Evolutionary conservation across 2,113 vertebrate species (phyloP).

Genomic region (Antechinus flavipes): DNA sequence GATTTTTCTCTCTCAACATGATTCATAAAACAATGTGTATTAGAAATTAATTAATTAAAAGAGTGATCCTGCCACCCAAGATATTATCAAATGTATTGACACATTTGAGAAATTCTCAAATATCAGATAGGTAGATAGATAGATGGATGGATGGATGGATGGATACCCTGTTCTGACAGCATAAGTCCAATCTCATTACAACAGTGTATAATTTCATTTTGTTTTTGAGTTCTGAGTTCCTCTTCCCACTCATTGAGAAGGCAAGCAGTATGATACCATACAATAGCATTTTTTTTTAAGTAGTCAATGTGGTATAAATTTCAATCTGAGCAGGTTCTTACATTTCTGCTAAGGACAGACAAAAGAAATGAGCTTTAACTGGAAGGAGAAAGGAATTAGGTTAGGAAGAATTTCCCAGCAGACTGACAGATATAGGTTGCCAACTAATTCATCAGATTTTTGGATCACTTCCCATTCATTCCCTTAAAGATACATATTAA

Average conservation of each 20-base stretch:
- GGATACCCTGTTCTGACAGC: neutral
- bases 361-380: neutral
- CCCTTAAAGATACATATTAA: neutral
- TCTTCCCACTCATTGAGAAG: neutral
- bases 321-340: neutral
- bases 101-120: neutral
- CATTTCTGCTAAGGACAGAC: neutral
- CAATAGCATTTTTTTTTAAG: neutral
- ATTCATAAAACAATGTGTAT: too few relatives aligned
- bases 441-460: constrained; percentile 6
- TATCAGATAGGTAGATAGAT: neutral
- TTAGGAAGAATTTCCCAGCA: neutral
- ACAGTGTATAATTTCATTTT: neutral
- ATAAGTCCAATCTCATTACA: neutral
- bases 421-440: neutral
- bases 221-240: neutral
- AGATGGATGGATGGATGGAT: neutral
- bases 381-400: neutral
- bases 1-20: too few relatives aligned
- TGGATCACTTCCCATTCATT: neutral
- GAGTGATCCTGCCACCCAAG: neutral
- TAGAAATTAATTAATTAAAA: too few relatives aligned
- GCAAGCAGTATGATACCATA: neutral
- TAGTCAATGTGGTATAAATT: neutral
- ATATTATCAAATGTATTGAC: neutral